Conservation (phyloP, 2,113 vertebrate species). For the Chaenocephalus aceratus region DNA sequence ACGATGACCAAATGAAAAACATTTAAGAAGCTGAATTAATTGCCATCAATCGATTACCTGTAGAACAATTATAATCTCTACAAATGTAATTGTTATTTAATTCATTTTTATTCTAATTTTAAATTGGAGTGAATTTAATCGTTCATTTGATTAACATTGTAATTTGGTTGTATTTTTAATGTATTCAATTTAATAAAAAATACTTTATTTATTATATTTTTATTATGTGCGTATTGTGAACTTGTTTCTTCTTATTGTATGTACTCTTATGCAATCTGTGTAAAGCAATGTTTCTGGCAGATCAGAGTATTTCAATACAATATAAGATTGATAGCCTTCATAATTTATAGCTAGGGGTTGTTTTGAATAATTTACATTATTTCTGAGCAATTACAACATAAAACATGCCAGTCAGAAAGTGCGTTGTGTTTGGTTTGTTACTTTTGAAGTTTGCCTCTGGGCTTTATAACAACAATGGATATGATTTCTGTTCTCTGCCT, state of each 20-base stretch:
- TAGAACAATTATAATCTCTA: too few species aligned
- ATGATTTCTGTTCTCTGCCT: constrained; percentile 48
- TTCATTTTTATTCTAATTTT: too few species aligned
- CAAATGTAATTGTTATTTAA: too few species aligned
- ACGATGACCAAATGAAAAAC: too few species aligned
- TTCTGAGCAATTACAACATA: background rate
- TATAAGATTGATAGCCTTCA: background rate
- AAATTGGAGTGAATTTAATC: background rate
- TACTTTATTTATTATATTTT: background rate
- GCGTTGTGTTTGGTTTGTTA: constrained; percentile 15
- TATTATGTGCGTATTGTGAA: background rate
- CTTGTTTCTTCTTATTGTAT: background rate
- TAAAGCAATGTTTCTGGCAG: background rate
- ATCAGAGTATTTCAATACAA: background rate
- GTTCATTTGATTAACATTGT: too few species aligned
- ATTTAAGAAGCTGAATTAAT: too few species aligned
- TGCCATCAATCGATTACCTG: too few species aligned
- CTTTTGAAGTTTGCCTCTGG: constrained; percentile 8
- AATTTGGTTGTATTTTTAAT: background rate
- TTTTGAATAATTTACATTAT: background rate
- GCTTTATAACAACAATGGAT: constrained; percentile 43
- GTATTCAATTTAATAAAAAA: background rate
- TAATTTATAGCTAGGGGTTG: background rate
- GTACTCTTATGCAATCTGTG: too few species aligned
- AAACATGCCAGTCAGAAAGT: background rate